phyloP scores from a whole-genome alignment of 1,140 invertebrate species.

The Cataglyphis hispanica region DNA sequence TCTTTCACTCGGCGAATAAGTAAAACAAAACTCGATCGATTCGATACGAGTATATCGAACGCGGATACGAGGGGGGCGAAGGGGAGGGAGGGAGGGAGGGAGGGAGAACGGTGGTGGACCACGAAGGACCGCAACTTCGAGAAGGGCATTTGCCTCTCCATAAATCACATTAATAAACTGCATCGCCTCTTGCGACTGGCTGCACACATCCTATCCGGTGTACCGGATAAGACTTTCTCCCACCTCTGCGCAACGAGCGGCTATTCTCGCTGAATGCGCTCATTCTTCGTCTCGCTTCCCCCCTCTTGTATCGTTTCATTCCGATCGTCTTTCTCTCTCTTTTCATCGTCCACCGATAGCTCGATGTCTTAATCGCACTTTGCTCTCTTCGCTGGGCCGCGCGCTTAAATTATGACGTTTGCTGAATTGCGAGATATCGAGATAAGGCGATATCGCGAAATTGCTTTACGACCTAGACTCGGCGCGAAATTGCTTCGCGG shows the following conservation, averaged over 20 bases:
- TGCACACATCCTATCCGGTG: constrained; percentile 52
- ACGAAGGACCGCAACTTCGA: constrained; percentile 45
- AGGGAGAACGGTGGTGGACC: constrained; percentile 18
- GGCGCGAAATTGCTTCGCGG: neutral
- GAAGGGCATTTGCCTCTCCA: constrained; percentile 66
- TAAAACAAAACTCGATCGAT: constrained; percentile 72
- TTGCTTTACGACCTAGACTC: constrained; percentile 36
- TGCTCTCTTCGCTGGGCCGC: neutral
- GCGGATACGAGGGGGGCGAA: neutral
- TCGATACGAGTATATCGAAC: constrained; percentile 54
- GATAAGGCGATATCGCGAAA: constrained; percentile 51
- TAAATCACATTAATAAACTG: constrained; percentile 81
- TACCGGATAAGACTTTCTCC: constrained; percentile 64
- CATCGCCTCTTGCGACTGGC: constrained; percentile 54
- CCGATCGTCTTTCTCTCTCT: constrained; percentile 23
- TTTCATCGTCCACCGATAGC: constrained; percentile 41
- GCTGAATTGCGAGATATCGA: constrained; percentile 51
- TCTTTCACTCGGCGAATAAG: constrained; percentile 29
- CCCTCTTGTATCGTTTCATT: constrained; percentile 5
- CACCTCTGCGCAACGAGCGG: constrained; percentile 1
- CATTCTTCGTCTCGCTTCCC: constrained; percentile 34
- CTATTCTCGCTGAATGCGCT: constrained; percentile 54
- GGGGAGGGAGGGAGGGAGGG: constrained; percentile 2
- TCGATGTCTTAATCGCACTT: constrained; percentile 54
- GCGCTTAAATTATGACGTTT: constrained; percentile 54